Base-by-base conservation (phyloP, 2,113 vertebrate species). In the Lampris incognitus region DNA sequence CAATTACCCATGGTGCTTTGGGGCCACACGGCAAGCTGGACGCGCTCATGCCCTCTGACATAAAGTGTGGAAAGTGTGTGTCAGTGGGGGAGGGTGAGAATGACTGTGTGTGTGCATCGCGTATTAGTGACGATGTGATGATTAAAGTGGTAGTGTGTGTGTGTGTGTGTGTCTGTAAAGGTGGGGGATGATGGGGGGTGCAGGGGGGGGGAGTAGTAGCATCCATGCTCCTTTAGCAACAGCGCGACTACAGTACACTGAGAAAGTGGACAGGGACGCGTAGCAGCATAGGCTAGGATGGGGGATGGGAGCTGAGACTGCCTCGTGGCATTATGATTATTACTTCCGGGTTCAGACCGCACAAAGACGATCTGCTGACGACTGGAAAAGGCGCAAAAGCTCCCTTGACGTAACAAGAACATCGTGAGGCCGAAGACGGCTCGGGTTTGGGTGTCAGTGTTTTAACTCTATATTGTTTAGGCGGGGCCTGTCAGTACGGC, bases 1-100 rank as follows among this genome's bases (percentile, higher is more conserved):
- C 92, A 92, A 92, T 93, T 93, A 93, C 92, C 92, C 92, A 92
- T 87, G 90, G 84, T 92, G 87, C 92, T 89, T 79, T 89, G 88
- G 78, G 82, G 87, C 90, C 54, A 48, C 84, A 90, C 74, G 82
- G 88, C 86, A 86, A 87, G 82, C 88, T 87, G 89, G 90, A 88
- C 89, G 73, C 79, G 72, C 87, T 87, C 85, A 87, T 92, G 86
- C 84, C 87, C 90, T 91, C 82, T 90, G 87, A 93, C 91, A 89
- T 71, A 87, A 76, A 88, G 71, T 78, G 69, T 65, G 66, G 82
- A 24, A 24, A 24, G 24, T 24, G 24, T 24, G 24, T 24, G 24
- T 24, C 24, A 24, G 86, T 79, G 77, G 63, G 85, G 82, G 83
- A 6, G 7, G 64, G 61, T 59, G 50, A 52, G 61, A 70, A 59